Evolutionary conservation across 2,888 invertebrate species (phyloP), one percentile per base, ranked within the genome.

Genomic region (Saturnia pavonia): DNA sequence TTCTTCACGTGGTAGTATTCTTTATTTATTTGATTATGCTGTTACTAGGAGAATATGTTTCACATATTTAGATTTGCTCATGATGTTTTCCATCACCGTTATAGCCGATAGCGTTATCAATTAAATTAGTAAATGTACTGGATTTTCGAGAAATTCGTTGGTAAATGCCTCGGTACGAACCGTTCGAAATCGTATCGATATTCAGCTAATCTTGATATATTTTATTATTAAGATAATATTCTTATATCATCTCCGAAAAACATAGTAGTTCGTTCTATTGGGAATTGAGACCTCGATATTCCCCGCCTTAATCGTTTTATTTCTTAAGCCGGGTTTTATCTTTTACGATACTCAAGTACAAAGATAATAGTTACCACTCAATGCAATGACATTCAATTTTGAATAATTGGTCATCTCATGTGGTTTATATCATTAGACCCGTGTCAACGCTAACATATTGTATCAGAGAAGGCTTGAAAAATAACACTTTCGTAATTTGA

Each of bases 361-460:
- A 66, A 25, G 27, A 51, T 16, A 51, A 51, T 27, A 34, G 34
- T 2, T 34, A 34, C 34, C 34, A 42, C 14, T 67, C 54, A 42
- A 27, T n/a, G 45, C 19, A 25, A 51, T 40, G 66, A 51, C 51
- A 27, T 40, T 48, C 51, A 6, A 42, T 43, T 66, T 69, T 51
- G 45, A 43, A 70, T 51, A 69, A 27, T 25, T 11, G 42, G 14
- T n/a, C 67, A 54, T 70, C 70, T 67, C 67, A 54, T 45, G 63
- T 67, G 70, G 72, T 60, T n/a, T 60, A 72, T 74, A 72, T 74
- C 74, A 71, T 75, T 70, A 67, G 42, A 80, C 77, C 82, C 76
- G 43, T 68, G 72, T 81, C 80, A 80, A 68, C 22, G 25, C 67
- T 73, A 79, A 74, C 78, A 74, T 63, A 68, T 77, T 74, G 73